phyloP scores from a whole-genome alignment of 2,113 vertebrate genomes.

The Strix uralensis region DNA sequence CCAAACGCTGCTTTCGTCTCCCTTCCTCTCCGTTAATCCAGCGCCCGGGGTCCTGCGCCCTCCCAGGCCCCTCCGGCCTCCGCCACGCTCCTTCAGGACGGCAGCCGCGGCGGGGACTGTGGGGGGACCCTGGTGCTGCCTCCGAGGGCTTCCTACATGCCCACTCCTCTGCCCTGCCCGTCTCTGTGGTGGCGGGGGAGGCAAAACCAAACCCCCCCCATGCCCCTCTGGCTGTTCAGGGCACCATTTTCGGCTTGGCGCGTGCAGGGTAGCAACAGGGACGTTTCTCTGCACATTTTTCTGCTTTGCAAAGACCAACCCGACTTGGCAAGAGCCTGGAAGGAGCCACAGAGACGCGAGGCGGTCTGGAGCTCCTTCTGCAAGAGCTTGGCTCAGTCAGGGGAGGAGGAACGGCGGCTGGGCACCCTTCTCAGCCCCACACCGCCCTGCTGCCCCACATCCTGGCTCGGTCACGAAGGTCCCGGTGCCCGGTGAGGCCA shows the following conservation, averaged over 20 bases:
- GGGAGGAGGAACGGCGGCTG: not conserved
- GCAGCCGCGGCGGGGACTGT: accelerated
- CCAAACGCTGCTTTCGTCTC: not conserved
- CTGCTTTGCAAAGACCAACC: slow-evolving; percentile 5
- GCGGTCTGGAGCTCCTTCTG: not conserved
- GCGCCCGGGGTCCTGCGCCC: not conserved
- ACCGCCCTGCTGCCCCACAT: accelerated
- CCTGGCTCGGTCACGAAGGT: not conserved
- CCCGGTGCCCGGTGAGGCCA: not conserved
- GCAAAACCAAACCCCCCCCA: not conserved
- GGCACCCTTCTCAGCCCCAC: not conserved
- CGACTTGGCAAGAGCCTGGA: slow-evolving; percentile 17
- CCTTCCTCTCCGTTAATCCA: not conserved
- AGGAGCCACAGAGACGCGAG: slow-evolving; percentile 1
- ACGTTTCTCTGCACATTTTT: slow-evolving; percentile 17
- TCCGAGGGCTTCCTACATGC: not conserved
- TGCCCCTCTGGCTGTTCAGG: not conserved
- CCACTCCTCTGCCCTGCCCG: not conserved
- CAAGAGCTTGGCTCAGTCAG: not conserved
- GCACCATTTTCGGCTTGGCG: accelerated
- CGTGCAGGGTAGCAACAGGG: not conserved
- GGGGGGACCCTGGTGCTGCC: not conserved
- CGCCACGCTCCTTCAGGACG: not conserved
- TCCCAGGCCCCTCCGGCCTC: not conserved
- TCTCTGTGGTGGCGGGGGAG: accelerated